A percentile compares a stretch with the other conserved stretches of the same genome.
Evolutionary conservation across 1,140 invertebrate genomes (phyloP).

Genomic region (Trichonephila clavata): DNA sequence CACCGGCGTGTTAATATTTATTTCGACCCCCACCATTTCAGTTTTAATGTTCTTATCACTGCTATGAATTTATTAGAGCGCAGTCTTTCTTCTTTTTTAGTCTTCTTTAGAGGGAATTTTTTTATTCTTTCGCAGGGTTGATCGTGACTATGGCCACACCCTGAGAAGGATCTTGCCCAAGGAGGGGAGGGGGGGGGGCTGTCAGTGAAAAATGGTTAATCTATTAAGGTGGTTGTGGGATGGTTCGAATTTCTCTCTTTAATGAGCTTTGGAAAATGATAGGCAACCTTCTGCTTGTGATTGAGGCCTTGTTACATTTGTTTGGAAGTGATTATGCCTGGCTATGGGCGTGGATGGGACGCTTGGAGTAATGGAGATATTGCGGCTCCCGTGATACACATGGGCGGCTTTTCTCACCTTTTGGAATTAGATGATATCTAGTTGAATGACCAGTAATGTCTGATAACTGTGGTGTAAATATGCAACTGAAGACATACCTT

Average conservation of each 20-base stretch:
- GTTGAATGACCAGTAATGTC: slow-evolving; percentile 3
- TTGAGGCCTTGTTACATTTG: slow-evolving; percentile 47
- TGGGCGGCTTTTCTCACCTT: slow-evolving; percentile 24
- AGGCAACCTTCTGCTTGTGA: slow-evolving; percentile 20
- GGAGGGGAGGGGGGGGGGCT: neutral
- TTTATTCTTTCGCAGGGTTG: neutral
- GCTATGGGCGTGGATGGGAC: neutral
- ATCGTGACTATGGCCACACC: slow-evolving; percentile 62
- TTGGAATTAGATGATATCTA: neutral
- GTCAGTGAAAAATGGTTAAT: slow-evolving; percentile 59
- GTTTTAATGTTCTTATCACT: slow-evolving; percentile 71
- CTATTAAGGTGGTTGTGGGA: slow-evolving; percentile 46
- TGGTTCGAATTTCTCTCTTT: slow-evolving; percentile 52
- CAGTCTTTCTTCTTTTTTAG: neutral
- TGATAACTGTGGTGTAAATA: neutral
- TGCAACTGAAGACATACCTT: too few species aligned
- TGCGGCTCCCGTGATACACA: slow-evolving; percentile 60
- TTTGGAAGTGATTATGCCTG: slow-evolving; percentile 26
- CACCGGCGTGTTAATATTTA: slow-evolving; percentile 65
- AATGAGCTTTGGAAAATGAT: slow-evolving; percentile 68
- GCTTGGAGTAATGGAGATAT: slow-evolving; percentile 42
- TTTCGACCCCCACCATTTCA: slow-evolving; percentile 44
- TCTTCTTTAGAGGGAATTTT: neutral
- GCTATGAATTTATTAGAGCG: slow-evolving; percentile 68
- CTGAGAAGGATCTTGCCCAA: neutral